Conservation (phyloP, 2,888 invertebrate species). For the Tetrapedia diversipes region DNA sequence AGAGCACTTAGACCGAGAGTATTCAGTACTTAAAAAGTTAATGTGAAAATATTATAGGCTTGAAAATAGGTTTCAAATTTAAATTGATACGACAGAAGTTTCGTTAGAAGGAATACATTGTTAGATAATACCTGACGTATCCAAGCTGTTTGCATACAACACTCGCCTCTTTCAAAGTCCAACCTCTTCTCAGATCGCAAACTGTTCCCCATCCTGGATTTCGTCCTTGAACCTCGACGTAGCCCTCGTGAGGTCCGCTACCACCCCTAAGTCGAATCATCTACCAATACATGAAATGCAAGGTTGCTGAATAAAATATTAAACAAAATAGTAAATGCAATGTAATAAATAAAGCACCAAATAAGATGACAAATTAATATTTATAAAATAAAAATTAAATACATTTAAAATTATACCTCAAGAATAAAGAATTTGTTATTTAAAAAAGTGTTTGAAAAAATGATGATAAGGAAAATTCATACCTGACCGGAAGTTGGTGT, state of each 20-base stretch:
- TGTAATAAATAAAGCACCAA: neutral
- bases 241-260: conserved; percentile 81
- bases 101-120: too few relatives aligned
- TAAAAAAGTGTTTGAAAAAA: neutral
- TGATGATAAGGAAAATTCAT: conserved; percentile 13
- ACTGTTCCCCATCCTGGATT: conserved; percentile 83
- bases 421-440: neutral
- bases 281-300: too few relatives aligned
- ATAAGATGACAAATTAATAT: neutral
- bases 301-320: too few relatives aligned
- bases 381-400: neutral
- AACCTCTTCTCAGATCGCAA: conserved; percentile 83
- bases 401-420: conserved; percentile 7
- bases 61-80: too few relatives aligned
- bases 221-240: conserved; percentile 82
- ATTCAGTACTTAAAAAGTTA: too few relatives aligned
- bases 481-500: conserved; percentile 80
- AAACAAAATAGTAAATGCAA: neutral
- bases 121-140: conserved; percentile 79
- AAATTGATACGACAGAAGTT: too few relatives aligned
- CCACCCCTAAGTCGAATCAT: conserved; percentile 83
- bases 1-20: too few relatives aligned
- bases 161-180: conserved; percentile 84
- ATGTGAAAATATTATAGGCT: too few relatives aligned
- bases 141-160: conserved; percentile 84